Base-by-base conservation (phyloP, 2,888 invertebrate genomes). In the Cyclophora albipunctata region DNA sequence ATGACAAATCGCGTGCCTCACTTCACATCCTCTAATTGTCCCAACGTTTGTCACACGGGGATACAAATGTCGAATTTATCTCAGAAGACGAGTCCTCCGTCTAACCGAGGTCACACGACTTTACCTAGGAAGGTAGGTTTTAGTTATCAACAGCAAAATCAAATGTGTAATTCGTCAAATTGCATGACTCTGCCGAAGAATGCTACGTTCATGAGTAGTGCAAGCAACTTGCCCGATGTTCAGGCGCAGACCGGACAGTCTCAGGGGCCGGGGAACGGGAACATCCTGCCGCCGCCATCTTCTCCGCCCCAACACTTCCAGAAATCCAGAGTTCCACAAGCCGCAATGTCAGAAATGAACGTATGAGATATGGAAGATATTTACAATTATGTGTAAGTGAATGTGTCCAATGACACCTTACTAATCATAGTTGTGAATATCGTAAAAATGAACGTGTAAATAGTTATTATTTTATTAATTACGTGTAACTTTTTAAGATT, bases 341-440 rank as follows among this genome's bases (percentile, higher is more conserved):
- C 95, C 53, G 94, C 95, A 20, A 95, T 95, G 90, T 95, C 94
- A 58, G 96, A 96, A 84, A 96, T 96, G 95, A 91, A 95, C 71
- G 96, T 96, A 93, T 96, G 95, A 96, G 89, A 89, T 62, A 89
- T 87, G 81, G 88, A 88, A 64, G 88, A 88, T 88, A 88, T 88
- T 88, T 88, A 88, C 85, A 88, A 88, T 84, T 88, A 88, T 86
- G 88, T 88, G 74, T 88, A 82, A 81, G 82, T 83, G 84, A 71
- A 71, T 61, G 60, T 68, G 51, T 58, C 60, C 69, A 48, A 48
- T 49, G 75, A 69, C 82, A 80, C 82, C 71, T 66, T 63, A 75
- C 74, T 54, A 46, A 73, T 63, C 86, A 85, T 82, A 77, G 78
- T 87, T 87, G 86, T 88, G 81, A 84, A 87, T 87, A 87, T 87